phyloP scores from a whole-genome alignment of 2,888 invertebrate species.

The Ceriagrion tenellum region DNA sequence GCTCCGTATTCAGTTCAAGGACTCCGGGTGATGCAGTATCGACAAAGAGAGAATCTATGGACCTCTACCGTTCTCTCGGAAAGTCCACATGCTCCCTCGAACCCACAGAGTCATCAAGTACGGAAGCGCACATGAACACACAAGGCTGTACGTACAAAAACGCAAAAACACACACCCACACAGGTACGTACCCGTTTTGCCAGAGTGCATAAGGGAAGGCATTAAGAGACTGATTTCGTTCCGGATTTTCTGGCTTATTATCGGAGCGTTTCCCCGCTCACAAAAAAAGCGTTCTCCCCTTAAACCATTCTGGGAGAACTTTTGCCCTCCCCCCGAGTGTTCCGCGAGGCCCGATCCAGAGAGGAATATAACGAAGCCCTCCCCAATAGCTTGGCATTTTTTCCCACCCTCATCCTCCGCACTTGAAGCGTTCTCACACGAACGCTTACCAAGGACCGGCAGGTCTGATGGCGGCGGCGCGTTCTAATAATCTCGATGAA shows the following conservation, averaged over 20 bases:
- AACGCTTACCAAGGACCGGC: not conserved
- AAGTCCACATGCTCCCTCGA: too few species aligned
- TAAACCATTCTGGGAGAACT: not conserved
- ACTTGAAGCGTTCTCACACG: not conserved
- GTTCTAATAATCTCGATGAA: not conserved
- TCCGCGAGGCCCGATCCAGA: not conserved
- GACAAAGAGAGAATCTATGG: too few species aligned
- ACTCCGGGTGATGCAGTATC: too few species aligned
- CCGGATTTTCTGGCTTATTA: not conserved
- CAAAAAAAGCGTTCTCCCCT: not conserved
- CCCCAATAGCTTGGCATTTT: not conserved
- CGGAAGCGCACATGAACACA: not conserved
- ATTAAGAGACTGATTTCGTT: not conserved
- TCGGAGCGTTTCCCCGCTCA: not conserved
- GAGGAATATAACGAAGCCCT: not conserved
- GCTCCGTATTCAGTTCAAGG: too few species aligned
- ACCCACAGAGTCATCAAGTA: too few species aligned
- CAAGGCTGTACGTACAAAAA: not conserved
- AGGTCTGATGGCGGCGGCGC: not conserved
- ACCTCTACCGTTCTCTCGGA: too few species aligned
- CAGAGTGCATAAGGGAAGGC: not conserved
- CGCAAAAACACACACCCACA: not conserved
- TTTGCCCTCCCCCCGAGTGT: not conserved
- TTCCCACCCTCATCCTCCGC: slow-evolving; percentile 15
- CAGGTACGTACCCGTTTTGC: not conserved